Evolutionary conservation across 2,797 vertebrate genomes (phyloP), one percentile per base, ranked within the genome.

Genomic region (Propithecus deckenii): DNA sequence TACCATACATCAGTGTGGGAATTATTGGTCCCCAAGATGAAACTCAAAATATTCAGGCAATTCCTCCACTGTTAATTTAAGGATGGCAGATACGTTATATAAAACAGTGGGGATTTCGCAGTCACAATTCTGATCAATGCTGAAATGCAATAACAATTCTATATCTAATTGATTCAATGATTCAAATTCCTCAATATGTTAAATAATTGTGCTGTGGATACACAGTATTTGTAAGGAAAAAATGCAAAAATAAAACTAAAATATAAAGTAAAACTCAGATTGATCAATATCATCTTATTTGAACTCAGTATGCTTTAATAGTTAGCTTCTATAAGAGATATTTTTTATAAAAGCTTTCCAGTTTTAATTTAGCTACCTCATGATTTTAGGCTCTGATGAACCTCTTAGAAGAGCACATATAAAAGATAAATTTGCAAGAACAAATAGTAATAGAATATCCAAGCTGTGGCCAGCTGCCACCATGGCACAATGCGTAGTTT

Each of bases 341-440:
- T 71, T 69, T 67, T 79, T 88, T n/a, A 63, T 90, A 30, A 95
- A 69, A 91, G 13, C 18, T 83, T 85, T 85, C 17, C 23, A 78
- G 55, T 97, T 96, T 93, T 85, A 93, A 74, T 10, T 63, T 48
- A 96, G 88, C 18, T 63, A 22, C 18, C n/a, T 61, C 80, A 59
- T 94, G 84, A 91, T 69, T 93, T 93, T 30, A 87, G 59, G 41
- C 78, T 95, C 57, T 80, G 23, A 32, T 80, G 12, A 91, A 69
- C 9, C 30, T 80, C 84, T 67, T 72, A 74, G 32, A 30, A 93
- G 94, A 91, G 35, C 17, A 94, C 12, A 81, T 38, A 80, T 4
- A 52, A 84, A 96, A 91, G 18, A 94, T 17, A 93, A 91, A n/a
- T 94, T 86, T 72, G 14, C 7, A 69, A 94, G 46, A 89, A 86